phyloP scores from a whole-genome alignment of 2,113 vertebrate species.

The Chionis minor region DNA sequence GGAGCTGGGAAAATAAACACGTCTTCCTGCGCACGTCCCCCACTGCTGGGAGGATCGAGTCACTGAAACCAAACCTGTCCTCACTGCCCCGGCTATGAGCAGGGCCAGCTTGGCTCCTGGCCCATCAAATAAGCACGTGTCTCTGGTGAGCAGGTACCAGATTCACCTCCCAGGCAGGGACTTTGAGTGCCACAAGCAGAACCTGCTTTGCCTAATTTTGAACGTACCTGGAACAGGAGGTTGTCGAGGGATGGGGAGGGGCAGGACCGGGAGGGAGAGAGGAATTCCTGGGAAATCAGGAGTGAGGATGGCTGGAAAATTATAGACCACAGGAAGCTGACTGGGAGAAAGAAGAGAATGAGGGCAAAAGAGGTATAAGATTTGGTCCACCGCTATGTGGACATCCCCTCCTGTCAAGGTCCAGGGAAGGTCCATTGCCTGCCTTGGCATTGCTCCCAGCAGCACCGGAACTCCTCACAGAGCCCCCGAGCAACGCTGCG shows the following conservation, averaged over 20 bases:
- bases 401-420: not conserved
- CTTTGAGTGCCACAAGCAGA: not conserved
- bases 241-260: not conserved
- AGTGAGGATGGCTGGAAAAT: not conserved
- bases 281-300: not conserved
- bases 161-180: not conserved
- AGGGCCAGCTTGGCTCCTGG: not conserved
- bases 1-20: not conserved
- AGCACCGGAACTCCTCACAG: rapidly evolving
- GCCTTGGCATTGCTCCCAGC: not conserved
- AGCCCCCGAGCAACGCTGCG: not conserved
- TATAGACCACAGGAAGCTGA: not conserved
- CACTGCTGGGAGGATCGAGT: not conserved
- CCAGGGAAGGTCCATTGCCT: not conserved
- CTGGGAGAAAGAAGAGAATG: not conserved
- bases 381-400: rapidly evolving
- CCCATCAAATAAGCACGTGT: not conserved
- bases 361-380: not conserved
- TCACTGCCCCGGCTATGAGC: rapidly evolving
- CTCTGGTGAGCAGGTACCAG: not conserved
- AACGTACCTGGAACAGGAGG: not conserved
- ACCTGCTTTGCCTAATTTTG: not conserved
- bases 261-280: not conserved
- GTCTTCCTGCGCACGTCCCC: rapidly evolving
- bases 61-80: not conserved